phyloP scores from a whole-genome alignment of 2,888 invertebrate genomes.

The Athetis lepigone region DNA sequence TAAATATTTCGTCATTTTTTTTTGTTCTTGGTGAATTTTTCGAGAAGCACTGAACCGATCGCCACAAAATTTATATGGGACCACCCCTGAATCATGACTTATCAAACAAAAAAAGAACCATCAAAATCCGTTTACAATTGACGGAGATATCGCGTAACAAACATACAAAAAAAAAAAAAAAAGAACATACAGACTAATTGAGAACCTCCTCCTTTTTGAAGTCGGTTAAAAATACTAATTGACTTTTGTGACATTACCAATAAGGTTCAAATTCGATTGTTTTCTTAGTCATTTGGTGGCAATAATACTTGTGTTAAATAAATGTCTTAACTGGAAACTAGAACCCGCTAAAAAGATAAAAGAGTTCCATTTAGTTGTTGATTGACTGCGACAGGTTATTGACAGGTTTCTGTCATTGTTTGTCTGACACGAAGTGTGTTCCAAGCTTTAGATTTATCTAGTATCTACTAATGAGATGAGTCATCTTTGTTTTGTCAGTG shows the following conservation, averaged over 20 bases:
- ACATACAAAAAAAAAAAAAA: too few species aligned
- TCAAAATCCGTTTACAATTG: too few species aligned
- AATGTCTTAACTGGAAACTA: constrained; percentile 64
- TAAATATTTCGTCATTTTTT: too few species aligned
- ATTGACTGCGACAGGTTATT: constrained; percentile 75
- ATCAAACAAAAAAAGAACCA: too few species aligned
- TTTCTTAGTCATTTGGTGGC: not conserved
- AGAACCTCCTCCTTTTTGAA: too few species aligned
- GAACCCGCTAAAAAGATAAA: constrained; percentile 82
- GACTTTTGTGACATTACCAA: not conserved
- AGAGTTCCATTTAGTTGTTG: constrained; percentile 75
- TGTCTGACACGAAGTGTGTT: constrained; percentile 54
- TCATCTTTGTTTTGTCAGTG: constrained; percentile 26
- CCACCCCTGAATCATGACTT: too few species aligned
- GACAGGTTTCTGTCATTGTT: constrained; percentile 67
- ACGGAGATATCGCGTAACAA: too few species aligned
- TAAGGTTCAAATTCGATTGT: constrained; percentile 32
- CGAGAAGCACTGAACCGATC: too few species aligned
- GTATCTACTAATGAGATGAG: constrained; percentile 10
- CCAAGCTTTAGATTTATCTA: constrained; percentile 48
- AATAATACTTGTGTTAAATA: constrained; percentile 21
- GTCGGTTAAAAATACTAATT: not conserved
- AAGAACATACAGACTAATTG: too few species aligned
- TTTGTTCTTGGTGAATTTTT: too few species aligned
- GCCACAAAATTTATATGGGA: too few species aligned